These are phyloP conservation scores for Diuraphis noxia DNA, from an alignment of 1,140 invertebrate genomes.

Conservation along the genomic window DNA sequence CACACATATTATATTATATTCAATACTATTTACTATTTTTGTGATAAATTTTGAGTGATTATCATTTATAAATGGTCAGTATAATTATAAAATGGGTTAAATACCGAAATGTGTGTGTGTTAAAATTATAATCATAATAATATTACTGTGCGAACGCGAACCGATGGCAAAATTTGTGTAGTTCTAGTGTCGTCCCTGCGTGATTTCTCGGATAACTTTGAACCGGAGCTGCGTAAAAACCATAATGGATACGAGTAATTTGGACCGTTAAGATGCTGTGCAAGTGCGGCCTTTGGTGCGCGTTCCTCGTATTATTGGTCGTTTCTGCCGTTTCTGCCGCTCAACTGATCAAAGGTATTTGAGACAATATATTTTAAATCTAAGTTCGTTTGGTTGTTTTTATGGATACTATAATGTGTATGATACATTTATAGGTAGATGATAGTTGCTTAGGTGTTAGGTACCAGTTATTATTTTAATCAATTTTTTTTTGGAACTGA, in stretches of 20 bases:
- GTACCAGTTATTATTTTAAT: neutral
- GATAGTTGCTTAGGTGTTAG: neutral
- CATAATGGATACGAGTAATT: constrained; percentile 25
- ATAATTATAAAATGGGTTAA: neutral
- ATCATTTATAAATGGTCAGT: neutral
- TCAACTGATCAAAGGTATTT: constrained; percentile 33
- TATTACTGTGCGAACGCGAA: neutral
- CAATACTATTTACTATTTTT: neutral
- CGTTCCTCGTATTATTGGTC: neutral
- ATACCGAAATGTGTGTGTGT: neutral
- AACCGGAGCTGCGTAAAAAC: neutral
- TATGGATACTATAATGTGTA: neutral
- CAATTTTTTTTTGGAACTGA: neutral
- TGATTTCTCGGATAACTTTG: neutral
- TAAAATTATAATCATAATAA: neutral
- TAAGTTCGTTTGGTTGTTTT: neutral
- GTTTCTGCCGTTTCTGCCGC: neutral
- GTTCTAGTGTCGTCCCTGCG: neutral
- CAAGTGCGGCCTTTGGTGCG: constrained; percentile 33
- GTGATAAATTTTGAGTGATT: neutral
- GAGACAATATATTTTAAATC: neutral
- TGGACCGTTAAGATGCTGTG: constrained; percentile 24
- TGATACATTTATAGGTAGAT: neutral
- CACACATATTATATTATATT: neutral
- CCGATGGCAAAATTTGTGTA: neutral